Conservation (phyloP, 2,888 invertebrate species). For the Scaptodrosophila latifasciaeformis region DNA sequence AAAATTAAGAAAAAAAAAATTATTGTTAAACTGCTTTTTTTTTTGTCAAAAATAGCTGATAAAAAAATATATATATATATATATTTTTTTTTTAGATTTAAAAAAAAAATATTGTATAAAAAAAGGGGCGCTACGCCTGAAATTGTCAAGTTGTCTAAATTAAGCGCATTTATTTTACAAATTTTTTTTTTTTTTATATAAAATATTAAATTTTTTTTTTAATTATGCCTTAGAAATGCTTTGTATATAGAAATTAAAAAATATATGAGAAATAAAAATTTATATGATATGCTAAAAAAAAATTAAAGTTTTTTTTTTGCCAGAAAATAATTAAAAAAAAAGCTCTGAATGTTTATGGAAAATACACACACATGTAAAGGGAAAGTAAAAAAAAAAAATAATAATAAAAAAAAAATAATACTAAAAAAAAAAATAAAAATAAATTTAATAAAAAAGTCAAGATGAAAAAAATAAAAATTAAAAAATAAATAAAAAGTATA, state of each 20-base stretch:
- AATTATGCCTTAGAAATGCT: constrained; percentile 59
- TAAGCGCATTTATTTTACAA: background rate
- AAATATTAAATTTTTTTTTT: constrained; percentile 28
- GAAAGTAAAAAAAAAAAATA: constrained; percentile 8
- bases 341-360: constrained; percentile 12
- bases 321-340: constrained; percentile 6
- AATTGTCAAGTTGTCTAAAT: background rate
- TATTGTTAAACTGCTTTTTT: background rate
- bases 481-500: too few relatives aligned
- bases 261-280: constrained; percentile 35
- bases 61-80: too few relatives aligned
- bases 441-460: constrained; percentile 16
- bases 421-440: constrained; percentile 4
- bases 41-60: background rate
- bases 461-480: too few relatives aligned
- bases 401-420: constrained; percentile 10
- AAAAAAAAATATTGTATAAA: background rate
- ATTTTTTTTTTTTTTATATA: constrained; percentile 9
- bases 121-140: constrained; percentile 4
- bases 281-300: constrained; percentile 8
- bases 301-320: constrained; percentile 1
- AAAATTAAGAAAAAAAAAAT: constrained; percentile 16
- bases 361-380: background rate
- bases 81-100: constrained; percentile 13
- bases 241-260: constrained; percentile 49